Base-by-base conservation (phyloP, 2,113 vertebrate species). In the Probosciger aterrimus region DNA sequence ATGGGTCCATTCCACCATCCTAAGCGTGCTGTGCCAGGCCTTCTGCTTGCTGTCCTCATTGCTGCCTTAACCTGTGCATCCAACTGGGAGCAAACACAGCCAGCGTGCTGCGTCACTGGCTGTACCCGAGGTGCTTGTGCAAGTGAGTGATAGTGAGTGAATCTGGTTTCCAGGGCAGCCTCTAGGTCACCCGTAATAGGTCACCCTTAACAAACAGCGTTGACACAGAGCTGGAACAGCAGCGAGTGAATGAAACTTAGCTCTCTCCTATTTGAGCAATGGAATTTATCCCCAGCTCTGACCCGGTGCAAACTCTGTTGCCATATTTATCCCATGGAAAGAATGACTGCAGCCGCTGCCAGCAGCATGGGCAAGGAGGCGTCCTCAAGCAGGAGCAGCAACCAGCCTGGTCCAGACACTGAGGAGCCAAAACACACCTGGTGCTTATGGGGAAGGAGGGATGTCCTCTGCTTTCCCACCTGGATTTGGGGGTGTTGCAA, bases 211-310 rank as follows among this genome's bases (percentile, higher is more conserved):
- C 43, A 49, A 95, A 96, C 14, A 4, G 92, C 2, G 17, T 82
- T 96, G 96, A 95, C 92, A 43, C 0, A 0, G 78, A 68, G 65
- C 95, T 96, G 88, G 93, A 95, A 96, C 46, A 1, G 59, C 4
- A 2, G 83, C 4, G 11, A 92, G 91, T 89, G 95, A 96, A 95
- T 91, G 92, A 95, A 95, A 95, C 44, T 46, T 77, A 79, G 81
- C 94, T 95, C 81, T 82, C 74, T 95, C 94, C 95, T 95, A 94
- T 95, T 94, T 79, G 95, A 97, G 95, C 92, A 73, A 82, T 93
- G 89, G 92, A 87, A 95, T 95, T 92, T 80, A 94, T 95, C 93
- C 84, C 86, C 52, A 50, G 86, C 91, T 86, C 74, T 96, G 95
- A 96, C 94, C 94, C 96, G 19, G 63, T 49, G 74, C 94, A 94